Conservation (phyloP, 2,797 vertebrate species). For the Thalassophryne amazonica region DNA sequence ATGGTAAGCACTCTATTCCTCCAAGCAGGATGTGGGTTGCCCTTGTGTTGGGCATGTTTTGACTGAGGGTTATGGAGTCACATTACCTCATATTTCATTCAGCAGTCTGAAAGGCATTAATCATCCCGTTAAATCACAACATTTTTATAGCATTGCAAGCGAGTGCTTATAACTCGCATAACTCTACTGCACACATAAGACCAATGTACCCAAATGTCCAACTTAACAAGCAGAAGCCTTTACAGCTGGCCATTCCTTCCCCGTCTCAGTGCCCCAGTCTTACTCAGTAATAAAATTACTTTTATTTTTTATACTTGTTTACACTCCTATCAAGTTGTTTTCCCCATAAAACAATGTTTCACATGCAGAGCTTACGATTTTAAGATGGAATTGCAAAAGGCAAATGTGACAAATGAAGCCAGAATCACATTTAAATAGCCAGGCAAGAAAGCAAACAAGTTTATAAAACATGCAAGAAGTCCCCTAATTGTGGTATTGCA, state of each 20-base stretch:
- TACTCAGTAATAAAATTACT: background rate
- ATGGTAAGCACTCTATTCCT: constrained; percentile 11
- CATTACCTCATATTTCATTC: constrained; percentile 72
- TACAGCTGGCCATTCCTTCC: constrained; percentile 41
- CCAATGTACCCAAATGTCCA: constrained; percentile 47
- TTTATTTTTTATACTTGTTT: background rate
- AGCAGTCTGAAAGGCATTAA: constrained; percentile 63
- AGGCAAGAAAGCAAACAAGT: no score
- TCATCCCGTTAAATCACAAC: constrained; percentile 70
- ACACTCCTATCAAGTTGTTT: background rate
- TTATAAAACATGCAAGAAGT: no score
- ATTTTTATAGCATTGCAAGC: constrained; percentile 67
- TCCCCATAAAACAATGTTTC: no score
- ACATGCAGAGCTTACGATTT: no score
- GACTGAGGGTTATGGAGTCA: constrained; percentile 55
- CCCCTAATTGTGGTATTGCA: no score
- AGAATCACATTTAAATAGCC: no score
- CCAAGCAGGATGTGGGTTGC: constrained; percentile 32
- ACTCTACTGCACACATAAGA: constrained; percentile 40
- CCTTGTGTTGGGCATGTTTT: constrained; percentile 58
- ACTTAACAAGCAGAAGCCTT: constrained; percentile 46
- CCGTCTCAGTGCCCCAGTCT: constrained; percentile 2
- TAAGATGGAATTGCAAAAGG: background rate
- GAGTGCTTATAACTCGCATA: constrained; percentile 51
- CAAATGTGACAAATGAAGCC: background rate